phyloP scores from a whole-genome alignment of 2,797 vertebrate genomes.

The Eulemur mongoz region DNA sequence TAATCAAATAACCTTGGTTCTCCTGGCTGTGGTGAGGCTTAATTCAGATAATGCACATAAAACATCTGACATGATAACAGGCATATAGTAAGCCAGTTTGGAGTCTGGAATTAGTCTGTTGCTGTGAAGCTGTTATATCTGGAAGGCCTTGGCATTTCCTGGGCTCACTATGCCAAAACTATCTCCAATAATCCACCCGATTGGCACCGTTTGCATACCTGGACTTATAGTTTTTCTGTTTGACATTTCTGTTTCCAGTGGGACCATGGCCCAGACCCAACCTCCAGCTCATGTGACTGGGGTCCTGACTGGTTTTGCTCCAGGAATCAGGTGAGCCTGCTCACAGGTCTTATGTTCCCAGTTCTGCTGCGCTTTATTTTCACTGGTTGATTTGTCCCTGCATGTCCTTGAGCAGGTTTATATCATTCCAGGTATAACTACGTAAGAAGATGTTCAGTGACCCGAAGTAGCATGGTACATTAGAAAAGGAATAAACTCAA shows the following conservation, averaged over 20 bases:
- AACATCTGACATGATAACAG: not conserved
- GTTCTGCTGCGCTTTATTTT: conserved; percentile 21
- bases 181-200: not conserved
- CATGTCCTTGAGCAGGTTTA: conserved; percentile 33
- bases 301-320: not conserved
- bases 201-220: not conserved
- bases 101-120: not conserved
- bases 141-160: too few relatives aligned
- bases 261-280: not conserved
- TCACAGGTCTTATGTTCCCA: not conserved
- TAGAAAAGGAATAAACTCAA: not conserved
- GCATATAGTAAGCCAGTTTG: too few relatives aligned
- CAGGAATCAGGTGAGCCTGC: not conserved
- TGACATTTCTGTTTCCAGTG: not conserved
- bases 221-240: not conserved
- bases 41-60: not conserved
- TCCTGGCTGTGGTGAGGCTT: not conserved
- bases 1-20: not conserved
- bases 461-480: not conserved
- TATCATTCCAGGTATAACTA: not conserved
- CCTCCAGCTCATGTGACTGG: not conserved
- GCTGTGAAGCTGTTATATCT: not conserved
- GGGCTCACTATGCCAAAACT: not conserved
- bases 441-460: not conserved
- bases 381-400: not conserved